phyloP scores from a whole-genome alignment of 2,113 vertebrate species.

The Atractosteus spatula region DNA sequence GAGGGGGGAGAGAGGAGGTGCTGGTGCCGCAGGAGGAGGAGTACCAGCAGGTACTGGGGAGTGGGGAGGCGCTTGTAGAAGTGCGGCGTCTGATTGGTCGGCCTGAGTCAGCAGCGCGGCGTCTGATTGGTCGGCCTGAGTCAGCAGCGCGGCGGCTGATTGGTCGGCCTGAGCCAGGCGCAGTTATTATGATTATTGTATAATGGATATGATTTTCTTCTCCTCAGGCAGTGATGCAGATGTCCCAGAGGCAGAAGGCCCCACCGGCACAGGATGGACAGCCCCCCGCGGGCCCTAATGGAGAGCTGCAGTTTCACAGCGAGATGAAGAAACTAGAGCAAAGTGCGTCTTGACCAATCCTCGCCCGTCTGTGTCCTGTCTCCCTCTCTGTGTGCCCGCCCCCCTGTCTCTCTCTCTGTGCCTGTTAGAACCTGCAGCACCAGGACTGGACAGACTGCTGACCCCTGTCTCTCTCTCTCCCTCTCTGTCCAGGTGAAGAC shows the following conservation, averaged over 20 bases:
- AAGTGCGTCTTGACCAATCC: constrained; percentile 25
- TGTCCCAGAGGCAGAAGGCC: constrained; percentile 79
- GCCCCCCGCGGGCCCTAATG: constrained; percentile 59
- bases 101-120: too few relatives aligned
- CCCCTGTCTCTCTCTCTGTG: not conserved
- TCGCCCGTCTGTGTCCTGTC: not conserved
- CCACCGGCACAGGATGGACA: constrained; percentile 50
- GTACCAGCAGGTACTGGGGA: too few relatives aligned
- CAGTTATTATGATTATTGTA: too few relatives aligned
- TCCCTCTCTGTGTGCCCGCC: not conserved
- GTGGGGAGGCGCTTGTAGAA: too few relatives aligned
- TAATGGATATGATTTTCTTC: not conserved
- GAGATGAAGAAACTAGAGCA: constrained; percentile 42
- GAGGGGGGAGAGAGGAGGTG: too few relatives aligned
- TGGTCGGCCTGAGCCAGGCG: too few relatives aligned
- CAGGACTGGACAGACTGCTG: not conserved
- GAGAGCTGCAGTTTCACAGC: constrained; percentile 67
- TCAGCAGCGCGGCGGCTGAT: too few relatives aligned
- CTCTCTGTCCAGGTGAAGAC: constrained; percentile 47
- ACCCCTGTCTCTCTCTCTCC: not conserved
- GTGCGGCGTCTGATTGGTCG: too few relatives aligned
- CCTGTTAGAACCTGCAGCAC: too few relatives aligned
- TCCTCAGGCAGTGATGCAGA: constrained; percentile 75
- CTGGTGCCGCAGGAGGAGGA: too few relatives aligned
- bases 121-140: too few relatives aligned